Conservation (phyloP, 1,140 invertebrate genomes). For the Zophobas morio region DNA sequence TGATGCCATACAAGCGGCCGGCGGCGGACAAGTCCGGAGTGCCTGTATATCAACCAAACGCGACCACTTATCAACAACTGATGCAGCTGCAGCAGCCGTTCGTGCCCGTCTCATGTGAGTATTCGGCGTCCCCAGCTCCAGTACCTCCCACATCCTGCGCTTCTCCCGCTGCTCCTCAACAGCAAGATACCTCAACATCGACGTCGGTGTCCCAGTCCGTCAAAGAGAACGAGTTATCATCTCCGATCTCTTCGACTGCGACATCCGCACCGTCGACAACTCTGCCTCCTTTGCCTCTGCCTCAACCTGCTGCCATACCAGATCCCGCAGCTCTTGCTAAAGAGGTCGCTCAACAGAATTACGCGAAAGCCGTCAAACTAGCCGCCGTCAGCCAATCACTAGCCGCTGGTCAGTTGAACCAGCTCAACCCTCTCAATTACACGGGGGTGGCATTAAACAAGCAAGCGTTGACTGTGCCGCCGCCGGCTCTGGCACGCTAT, state of each 20-base stretch:
- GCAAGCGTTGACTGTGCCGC: conserved; percentile 69
- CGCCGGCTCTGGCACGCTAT: conserved; percentile 58
- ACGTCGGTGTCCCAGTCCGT: conserved; percentile 25
- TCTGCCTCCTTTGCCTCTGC: conserved; percentile 32
- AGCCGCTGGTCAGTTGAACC: conserved; percentile 61
- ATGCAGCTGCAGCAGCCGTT: conserved; percentile 96
- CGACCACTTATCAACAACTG: conserved; percentile 93
- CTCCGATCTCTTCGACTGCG: conserved; percentile 44
- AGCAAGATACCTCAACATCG: conserved; percentile 21
- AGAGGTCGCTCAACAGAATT: conserved; percentile 84
- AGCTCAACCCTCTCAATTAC: conserved; percentile 79
- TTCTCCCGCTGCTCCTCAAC: conserved; percentile 57
- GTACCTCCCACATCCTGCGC: conserved; percentile 60
- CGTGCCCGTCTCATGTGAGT: conserved; percentile 94
- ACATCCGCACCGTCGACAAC: conserved; percentile 30
- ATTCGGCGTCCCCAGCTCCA: conserved; percentile 78
- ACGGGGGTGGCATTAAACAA: conserved; percentile 83
- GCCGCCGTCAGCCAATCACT: conserved; percentile 70
- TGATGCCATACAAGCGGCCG: conserved; percentile 94
- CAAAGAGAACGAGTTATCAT: conserved; percentile 54
- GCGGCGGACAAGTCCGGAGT: conserved; percentile 95
- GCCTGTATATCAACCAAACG: conserved; percentile 93
- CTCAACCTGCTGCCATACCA: conserved; percentile 58
- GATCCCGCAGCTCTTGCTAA: conserved; percentile 79
- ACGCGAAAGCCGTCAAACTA: conserved; percentile 78